Conservation (phyloP, 2,888 invertebrate species). For the Falcaria lacertinaria region DNA sequence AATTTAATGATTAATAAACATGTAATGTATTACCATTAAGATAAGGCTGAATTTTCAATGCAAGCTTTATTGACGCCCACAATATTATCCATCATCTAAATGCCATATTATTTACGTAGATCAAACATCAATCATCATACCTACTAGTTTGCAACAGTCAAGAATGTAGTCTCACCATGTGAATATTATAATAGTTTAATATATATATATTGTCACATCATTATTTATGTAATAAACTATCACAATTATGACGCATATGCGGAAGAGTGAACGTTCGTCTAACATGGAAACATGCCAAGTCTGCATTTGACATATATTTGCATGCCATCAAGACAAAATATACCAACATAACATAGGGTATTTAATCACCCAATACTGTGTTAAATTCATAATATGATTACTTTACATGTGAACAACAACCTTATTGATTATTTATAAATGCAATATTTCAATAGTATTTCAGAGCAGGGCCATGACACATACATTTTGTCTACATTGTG, state of each 20-base stretch:
- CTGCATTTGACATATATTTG: neutral
- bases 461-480: too few relatives aligned
- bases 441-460: too few relatives aligned
- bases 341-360: too few relatives aligned
- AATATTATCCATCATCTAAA: neutral
- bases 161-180: neutral
- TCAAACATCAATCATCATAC: neutral
- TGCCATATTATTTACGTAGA: too few relatives aligned
- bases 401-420: too few relatives aligned
- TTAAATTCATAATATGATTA: too few relatives aligned
- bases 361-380: too few relatives aligned
- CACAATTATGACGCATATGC: neutral
- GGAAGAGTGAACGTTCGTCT: neutral
- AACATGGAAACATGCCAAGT: slow-evolving; percentile 8
- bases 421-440: too few relatives aligned
- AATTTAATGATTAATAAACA: neutral
- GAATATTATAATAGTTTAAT: neutral
- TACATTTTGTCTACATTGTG: too few relatives aligned
- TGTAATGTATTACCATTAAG: neutral
- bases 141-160: neutral
- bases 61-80: neutral
- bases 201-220: neutral
- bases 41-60: neutral
- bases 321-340: too few relatives aligned
- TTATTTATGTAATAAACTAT: neutral